A percentile compares a stretch with the other conserved stretches of the same genome.
These are phyloP conservation scores for Zophobas atratus DNA, from an alignment of 1,140 invertebrate species.

Conservation along the genomic window DNA sequence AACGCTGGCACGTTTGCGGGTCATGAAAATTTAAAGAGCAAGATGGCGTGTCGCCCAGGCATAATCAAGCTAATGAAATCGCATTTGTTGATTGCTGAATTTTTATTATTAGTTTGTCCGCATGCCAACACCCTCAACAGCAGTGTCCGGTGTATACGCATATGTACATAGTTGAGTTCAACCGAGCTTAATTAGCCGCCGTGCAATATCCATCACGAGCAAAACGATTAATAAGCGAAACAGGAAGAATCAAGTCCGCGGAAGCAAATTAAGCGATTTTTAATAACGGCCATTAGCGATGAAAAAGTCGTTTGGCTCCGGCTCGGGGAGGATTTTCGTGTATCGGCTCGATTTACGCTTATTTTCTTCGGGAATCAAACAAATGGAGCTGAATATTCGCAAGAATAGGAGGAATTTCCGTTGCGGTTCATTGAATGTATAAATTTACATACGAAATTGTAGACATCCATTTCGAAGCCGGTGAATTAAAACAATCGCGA, in stretches of 20 bases:
- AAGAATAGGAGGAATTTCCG: constrained; percentile 39
- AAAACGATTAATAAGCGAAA: constrained; percentile 14
- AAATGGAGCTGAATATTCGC: constrained; percentile 35
- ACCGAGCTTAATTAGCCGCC: constrained; percentile 7
- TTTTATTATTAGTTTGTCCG: constrained; percentile 30
- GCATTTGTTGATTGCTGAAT: constrained; percentile 38
- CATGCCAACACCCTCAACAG: not conserved
- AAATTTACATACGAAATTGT: constrained; percentile 47
- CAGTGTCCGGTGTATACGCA: too few relatives aligned
- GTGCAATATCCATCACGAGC: constrained; percentile 9
- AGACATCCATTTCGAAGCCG: constrained; percentile 39
- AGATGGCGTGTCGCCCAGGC: constrained; percentile 19
- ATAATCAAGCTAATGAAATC: constrained; percentile 41
- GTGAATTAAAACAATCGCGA: constrained; percentile 44
- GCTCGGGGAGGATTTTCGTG: not conserved
- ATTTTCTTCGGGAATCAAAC: constrained; percentile 16
- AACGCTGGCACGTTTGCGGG: constrained; percentile 12
- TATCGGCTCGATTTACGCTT: constrained; percentile 36
- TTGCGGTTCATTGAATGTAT: constrained; percentile 49
- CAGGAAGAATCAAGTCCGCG: not conserved
- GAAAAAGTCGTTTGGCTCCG: constrained; percentile 27
- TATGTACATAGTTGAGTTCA: too few relatives aligned
- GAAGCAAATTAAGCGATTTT: constrained; percentile 28
- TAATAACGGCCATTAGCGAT: constrained; percentile 37
- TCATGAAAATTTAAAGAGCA: constrained; percentile 38